A percentile compares a stretch with the other conserved stretches of the same genome.
Evolutionary conservation across 1,140 invertebrate species (phyloP).

Genomic region (Vanessa tameamea): DNA sequence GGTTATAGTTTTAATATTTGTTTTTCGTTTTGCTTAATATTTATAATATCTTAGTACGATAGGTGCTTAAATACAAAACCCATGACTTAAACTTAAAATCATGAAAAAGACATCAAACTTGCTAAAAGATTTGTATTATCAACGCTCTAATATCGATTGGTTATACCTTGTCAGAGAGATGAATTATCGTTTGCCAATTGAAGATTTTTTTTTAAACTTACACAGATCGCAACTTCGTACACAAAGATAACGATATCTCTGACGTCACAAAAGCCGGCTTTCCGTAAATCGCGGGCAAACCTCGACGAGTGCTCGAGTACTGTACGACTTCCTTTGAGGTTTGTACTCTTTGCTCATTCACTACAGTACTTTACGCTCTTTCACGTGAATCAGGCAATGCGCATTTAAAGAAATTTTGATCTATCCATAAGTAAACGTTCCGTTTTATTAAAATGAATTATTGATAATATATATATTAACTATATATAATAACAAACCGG

Average conservation of each 20-base stretch:
- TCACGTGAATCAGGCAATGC: not conserved
- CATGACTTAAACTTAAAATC: no score
- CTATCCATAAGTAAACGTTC: constrained; percentile 5
- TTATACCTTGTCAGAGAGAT: no score
- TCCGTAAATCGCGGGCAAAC: constrained; percentile 5
- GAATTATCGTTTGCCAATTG: not conserved
- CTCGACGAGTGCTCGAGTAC: constrained; percentile 17
- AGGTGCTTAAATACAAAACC: no score
- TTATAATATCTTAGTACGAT: no score
- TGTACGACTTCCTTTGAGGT: constrained; percentile 18
- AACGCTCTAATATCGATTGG: no score
- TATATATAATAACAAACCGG: no score
- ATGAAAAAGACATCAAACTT: no score
- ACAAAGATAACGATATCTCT: constrained; percentile 15
- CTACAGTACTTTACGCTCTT: constrained; percentile 8
- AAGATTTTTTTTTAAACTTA: not conserved
- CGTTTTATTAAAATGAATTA: no score
- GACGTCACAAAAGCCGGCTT: constrained; percentile 23
- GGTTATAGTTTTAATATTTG: no score
- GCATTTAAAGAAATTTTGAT: constrained; percentile 16
- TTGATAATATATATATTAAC: no score
- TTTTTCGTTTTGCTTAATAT: no score
- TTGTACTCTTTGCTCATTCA: constrained; percentile 16
- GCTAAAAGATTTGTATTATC: no score
- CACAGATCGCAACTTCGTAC: not conserved